phyloP scores from a whole-genome alignment of 2,113 vertebrate genomes.

The Nettapus auritus region DNA sequence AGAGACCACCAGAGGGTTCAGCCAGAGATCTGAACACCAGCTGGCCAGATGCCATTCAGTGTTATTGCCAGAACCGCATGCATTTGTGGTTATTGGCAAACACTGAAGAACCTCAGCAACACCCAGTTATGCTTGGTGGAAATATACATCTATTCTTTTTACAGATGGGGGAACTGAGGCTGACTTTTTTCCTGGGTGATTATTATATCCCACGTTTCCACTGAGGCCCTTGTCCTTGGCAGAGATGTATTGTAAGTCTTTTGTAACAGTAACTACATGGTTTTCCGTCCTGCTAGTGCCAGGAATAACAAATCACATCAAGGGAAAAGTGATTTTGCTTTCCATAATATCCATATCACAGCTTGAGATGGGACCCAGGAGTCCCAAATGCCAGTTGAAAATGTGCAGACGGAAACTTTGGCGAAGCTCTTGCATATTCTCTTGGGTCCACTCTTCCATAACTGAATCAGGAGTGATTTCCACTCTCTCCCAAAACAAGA shows the following conservation, averaged over 20 bases:
- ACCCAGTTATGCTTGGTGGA: background rate
- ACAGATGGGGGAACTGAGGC: conserved; percentile 15
- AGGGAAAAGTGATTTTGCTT: background rate
- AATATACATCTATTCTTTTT: background rate
- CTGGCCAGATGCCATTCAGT: background rate
- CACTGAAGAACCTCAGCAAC: background rate
- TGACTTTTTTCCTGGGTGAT: background rate
- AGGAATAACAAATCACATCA: background rate
- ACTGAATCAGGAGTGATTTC: background rate
- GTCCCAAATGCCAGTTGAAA: background rate
- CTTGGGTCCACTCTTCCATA: background rate
- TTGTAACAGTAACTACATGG: background rate
- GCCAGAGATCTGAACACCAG: background rate
- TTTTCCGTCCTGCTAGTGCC: background rate
- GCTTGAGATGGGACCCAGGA: background rate
- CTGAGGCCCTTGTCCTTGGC: background rate
- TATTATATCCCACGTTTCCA: background rate
- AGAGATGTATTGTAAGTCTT: background rate
- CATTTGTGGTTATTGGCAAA: background rate
- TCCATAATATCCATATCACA: background rate
- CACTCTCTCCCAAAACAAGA: background rate
- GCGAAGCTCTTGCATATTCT: background rate
- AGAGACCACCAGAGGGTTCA: background rate
- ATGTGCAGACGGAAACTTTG: background rate
- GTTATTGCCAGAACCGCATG: background rate